Percentiles rank a stretch among this genome's conserved stretches.
These are phyloP conservation scores for Drosophila diplacantha DNA, from an alignment of 2,888 invertebrate species.

Conservation along the genomic window DNA sequence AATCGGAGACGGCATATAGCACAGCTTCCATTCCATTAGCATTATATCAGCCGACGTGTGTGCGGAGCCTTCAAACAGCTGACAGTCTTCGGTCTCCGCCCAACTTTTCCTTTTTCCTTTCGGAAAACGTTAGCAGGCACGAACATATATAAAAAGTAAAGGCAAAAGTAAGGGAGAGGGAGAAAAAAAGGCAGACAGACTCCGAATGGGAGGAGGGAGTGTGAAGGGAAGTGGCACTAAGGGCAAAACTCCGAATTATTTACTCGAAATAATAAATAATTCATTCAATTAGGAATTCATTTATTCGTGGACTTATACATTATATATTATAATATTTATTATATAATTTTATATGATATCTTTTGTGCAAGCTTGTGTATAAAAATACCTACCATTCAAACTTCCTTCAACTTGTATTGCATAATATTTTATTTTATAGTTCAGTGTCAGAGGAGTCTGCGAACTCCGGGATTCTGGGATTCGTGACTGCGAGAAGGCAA, in stretches of 20 bases:
- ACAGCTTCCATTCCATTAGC: conserved; percentile 50
- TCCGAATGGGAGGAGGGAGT: conserved; percentile 6
- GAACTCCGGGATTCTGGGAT: neutral
- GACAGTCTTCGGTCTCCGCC: neutral
- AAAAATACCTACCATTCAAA: no score
- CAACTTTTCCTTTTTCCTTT: neutral
- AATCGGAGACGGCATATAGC: conserved; percentile 7
- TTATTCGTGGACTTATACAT: no score
- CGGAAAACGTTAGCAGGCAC: conserved; percentile 7
- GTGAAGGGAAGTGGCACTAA: neutral
- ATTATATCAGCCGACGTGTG: conserved; percentile 26
- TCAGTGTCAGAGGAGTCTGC: conserved; percentile 4
- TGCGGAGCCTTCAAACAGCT: conserved; percentile 17
- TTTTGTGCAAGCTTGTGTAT: no score
- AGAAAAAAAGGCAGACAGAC: conserved; percentile 8
- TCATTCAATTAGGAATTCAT: no score
- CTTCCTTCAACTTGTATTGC: neutral
- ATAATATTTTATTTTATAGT: neutral
- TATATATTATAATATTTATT: neutral
- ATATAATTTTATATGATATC: no score
- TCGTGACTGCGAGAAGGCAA: conserved; percentile 36
- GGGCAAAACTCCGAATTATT: no score
- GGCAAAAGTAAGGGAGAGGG: no score
- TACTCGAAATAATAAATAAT: neutral
- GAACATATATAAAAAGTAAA: neutral